Percentiles rank a stretch among this genome's conserved stretches.
Conservation (phyloP, 2,113 vertebrate genomes). For the Pogonocichla stellata region DNA sequence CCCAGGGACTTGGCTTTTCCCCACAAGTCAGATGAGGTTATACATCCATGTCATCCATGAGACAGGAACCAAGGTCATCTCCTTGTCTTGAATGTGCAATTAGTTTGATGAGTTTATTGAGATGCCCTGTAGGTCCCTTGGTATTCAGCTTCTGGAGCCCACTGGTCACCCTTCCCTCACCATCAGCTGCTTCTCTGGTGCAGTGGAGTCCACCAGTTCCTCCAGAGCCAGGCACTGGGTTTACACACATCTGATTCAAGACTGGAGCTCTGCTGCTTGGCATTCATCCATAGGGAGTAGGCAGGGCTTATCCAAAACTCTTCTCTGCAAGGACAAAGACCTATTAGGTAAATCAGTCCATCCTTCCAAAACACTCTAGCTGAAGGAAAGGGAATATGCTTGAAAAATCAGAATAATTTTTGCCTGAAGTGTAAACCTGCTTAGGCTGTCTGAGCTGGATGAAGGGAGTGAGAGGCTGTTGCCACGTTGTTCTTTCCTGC, state of each 20-base stretch:
- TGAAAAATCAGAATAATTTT: background rate
- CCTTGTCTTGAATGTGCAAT: background rate
- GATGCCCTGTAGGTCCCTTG: background rate
- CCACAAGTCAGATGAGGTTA: background rate
- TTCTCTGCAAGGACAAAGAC: background rate
- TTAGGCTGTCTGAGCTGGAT: background rate
- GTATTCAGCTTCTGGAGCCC: background rate
- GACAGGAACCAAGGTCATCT: background rate
- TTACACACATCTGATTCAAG: background rate
- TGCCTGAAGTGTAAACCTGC: background rate
- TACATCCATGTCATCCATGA: background rate
- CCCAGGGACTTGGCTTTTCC: accelerated
- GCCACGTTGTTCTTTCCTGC: background rate
- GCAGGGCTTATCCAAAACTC: background rate
- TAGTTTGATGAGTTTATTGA: background rate
- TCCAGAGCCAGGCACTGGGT: background rate
- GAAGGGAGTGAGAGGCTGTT: background rate
- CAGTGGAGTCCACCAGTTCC: background rate
- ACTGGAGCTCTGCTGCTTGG: background rate
- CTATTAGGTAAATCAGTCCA: background rate
- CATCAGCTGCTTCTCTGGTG: background rate
- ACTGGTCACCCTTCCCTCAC: accelerated
- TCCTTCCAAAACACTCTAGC: background rate
- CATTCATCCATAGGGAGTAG: accelerated
- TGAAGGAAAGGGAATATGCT: background rate